Evolutionary conservation across 2,888 invertebrate species (phyloP), one percentile per base, ranked within the genome.

Genomic region (Philonicus albiceps): DNA sequence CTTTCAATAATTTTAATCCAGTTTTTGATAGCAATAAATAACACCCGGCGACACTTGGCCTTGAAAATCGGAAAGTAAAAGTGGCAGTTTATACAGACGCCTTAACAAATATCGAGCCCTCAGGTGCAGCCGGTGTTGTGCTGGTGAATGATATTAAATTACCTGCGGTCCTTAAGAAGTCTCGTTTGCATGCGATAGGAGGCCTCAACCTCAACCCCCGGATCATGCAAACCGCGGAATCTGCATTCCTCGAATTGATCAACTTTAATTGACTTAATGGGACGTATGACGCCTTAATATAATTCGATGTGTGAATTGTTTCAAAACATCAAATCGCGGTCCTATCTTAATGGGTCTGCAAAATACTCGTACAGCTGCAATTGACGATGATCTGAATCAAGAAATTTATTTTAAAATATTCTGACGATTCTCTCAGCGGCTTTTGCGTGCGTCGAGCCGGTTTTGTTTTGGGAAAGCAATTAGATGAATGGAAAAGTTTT

Each of bases 1-100:
- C 74, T 74, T 74, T 74, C 74, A 74, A 74, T 74, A 6, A 74
- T 31, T 30, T 74, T 34, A 74, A 74, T 64, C 64, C 64, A 74
- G 31, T 74, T 74, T 74, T 74, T 74, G 74, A 74, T 74, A 74
- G 74, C 74, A 74, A 74, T 74, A 74, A 74, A 74, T 74, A 74
- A 74, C 74, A 19, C 19, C n/a, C 74, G 74, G 74, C 34, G 74
- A 74, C 74, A 74, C 74, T 34, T 74, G 31, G 74, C 74, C 74
- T 74, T 74, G 74, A 74, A 74, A 74, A 30, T 16, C 30, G 16
- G 34, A 74, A 74, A 74, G 74, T 34, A 74, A 74, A 34, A 34
- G 34, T 34, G 34, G 30, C 31, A 34, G 34, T 31, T 34, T 34
- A 6, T 34, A 31, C 19, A 22, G 27, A 2, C 11, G 22, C 13